Evolutionary conservation across 2,888 invertebrate genomes (phyloP).

Genomic region (Nomada lathburiana): DNA sequence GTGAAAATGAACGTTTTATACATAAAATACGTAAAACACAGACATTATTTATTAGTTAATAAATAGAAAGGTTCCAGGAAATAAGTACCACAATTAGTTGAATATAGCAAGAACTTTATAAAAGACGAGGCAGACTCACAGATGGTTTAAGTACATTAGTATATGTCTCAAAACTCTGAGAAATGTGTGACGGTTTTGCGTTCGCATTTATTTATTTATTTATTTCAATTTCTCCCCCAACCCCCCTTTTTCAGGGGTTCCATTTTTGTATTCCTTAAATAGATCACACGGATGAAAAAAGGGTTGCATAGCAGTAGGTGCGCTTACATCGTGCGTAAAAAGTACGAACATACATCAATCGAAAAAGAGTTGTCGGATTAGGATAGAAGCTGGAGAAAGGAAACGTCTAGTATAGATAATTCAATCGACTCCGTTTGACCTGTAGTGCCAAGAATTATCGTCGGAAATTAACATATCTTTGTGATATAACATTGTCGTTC

Average conservation of each 20-base stretch:
- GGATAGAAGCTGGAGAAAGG: slow-evolving; percentile 59
- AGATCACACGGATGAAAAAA: slow-evolving; percentile 70
- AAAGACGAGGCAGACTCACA: slow-evolving; percentile 84
- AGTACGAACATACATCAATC: slow-evolving; percentile 71
- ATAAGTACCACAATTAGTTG: slow-evolving; percentile 66
- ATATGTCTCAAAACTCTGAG: slow-evolving; percentile 75
- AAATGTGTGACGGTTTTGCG: slow-evolving; percentile 63
- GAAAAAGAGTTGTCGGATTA: slow-evolving; percentile 58
- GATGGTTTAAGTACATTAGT: slow-evolving; percentile 81
- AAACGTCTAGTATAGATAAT: slow-evolving; percentile 49
- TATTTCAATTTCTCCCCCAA: slow-evolving; percentile 22
- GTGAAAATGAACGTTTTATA: neutral
- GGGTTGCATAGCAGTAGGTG: slow-evolving; percentile 62
- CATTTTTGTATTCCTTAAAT: slow-evolving; percentile 34
- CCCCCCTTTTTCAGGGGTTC: neutral
- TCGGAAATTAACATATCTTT: neutral
- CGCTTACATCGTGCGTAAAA: slow-evolving; percentile 70
- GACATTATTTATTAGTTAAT: neutral
- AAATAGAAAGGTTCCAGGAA: slow-evolving; percentile 34
- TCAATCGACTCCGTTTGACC: slow-evolving; percentile 43
- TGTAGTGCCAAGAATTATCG: slow-evolving; percentile 44
- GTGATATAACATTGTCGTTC: neutral
- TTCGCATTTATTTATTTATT: slow-evolving; percentile 58
- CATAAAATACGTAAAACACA: neutral
- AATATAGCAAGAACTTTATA: slow-evolving; percentile 84